Base-by-base conservation (phyloP, 1,140 invertebrate species). In the Drosophila tsacasi region DNA sequence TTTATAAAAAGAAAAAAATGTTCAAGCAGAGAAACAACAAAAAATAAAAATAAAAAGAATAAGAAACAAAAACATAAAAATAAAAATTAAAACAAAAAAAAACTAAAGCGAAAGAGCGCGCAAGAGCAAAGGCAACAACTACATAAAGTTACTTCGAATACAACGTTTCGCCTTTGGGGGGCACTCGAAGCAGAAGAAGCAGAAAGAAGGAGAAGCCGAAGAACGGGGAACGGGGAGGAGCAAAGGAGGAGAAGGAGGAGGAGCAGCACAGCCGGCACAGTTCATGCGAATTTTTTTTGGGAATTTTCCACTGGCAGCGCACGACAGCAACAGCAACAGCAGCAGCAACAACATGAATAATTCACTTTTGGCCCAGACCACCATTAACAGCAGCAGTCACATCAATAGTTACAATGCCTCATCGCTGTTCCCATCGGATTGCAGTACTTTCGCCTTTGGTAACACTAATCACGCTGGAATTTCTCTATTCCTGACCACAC, bases 241-340 rank as follows among this genome's bases (percentile, higher is more conserved):
- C 30, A 17, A 44, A 52, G 44, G 47, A 57, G n/a, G 35, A 17
- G n/a, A 13, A 19, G 52, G 12, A 23, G 49, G n/a, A n/a, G 65
- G 46, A 67, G 49, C 55, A 67, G 49, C 55, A 19, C 40, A 54
- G 67, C 80, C 81, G 81, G 84, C 83, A 77, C 81, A 89, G 78
- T 89, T 89, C 84, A 90, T 89, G 81, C 84, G 84, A 90, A 90
- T 89, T 87, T 89, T 86, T 86, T 87, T 89, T 89, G 84, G 84
- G 81, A 89, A 89, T 89, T 89, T 89, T 89, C 84, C 84, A 89
- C 85, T 90, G 85, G 85, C 85, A 81, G 59, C 65, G 77, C 63
- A 47, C 44, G 44, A 46, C 44, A 46, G 44, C n/a, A n/a, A 73
- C 81, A 72, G 50, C 76, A 27, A 30, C 27, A 76, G 58, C 71